These are phyloP conservation scores for Propithecus coquereli DNA, from an alignment of 2,113 vertebrate species.

Conservation along the genomic window DNA sequence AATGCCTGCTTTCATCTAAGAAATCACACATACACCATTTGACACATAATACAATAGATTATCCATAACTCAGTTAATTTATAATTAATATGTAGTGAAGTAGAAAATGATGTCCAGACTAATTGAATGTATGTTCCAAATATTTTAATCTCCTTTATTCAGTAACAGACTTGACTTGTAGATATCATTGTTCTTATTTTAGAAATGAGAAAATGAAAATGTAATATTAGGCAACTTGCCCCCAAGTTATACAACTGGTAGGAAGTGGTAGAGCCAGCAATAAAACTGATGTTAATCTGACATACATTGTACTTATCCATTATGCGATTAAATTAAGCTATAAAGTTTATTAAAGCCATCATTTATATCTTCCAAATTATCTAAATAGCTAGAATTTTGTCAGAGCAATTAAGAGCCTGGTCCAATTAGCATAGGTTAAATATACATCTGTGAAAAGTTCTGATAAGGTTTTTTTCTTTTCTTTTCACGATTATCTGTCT, in stretches of 20 bases:
- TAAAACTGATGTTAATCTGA: neutral
- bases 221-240: neutral
- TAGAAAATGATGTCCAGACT: neutral
- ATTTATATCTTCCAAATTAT: neutral
- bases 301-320: fast-evolving
- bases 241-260: neutral
- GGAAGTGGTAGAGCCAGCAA: neutral
- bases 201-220: neutral
- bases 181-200: neutral
- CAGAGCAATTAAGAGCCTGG: neutral
- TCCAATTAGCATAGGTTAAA: neutral
- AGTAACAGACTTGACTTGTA: neutral
- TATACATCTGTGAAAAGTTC: neutral
- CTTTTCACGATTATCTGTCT: neutral
- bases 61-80: neutral
- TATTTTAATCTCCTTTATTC: neutral
- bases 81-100: neutral
- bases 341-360: neutral
- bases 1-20: neutral
- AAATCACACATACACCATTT: neutral
- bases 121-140: neutral
- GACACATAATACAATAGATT: neutral
- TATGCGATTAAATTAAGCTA: neutral
- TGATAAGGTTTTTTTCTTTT: neutral
- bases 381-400: neutral